A percentile compares a stretch with the other conserved stretches of the same genome.
phyloP scores from a whole-genome alignment of 2,113 vertebrate species.

The Caloenas nicobarica region DNA sequence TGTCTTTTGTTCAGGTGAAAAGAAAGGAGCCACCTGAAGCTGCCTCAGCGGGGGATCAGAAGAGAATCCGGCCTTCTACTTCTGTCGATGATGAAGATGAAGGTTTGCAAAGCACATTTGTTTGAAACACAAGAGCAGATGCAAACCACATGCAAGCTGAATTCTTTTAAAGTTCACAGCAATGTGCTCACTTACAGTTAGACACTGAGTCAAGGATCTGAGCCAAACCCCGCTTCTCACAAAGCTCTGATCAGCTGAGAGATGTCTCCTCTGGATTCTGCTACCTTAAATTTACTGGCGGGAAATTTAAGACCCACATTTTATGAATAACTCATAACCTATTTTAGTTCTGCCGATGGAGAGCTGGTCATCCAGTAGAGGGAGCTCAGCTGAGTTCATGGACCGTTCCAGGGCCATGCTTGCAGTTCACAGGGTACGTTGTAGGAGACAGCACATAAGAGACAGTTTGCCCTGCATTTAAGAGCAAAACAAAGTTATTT shows the following conservation, averaged over 20 bases:
- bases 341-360: background rate
- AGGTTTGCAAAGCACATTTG: constrained; percentile 76
- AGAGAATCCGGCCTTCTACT: constrained; percentile 90
- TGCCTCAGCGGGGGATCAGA: constrained; percentile 85
- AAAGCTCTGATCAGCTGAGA: constrained; percentile 6
- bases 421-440: background rate
- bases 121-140: constrained; percentile 23
- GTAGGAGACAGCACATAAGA: background rate
- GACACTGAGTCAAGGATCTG: constrained; percentile 1
- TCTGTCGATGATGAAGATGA: constrained; percentile 96
- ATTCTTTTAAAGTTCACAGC: constrained; percentile 41
- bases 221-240: background rate
- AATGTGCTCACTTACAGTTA: background rate
- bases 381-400: constrained; percentile 34
- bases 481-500: background rate
- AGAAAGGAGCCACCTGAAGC: constrained; percentile 95
- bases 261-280: background rate
- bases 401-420: background rate
- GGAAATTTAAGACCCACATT: background rate
- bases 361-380: constrained; percentile 30
- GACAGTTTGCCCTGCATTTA: background rate
- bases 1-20: constrained; percentile 85
- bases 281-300: background rate
- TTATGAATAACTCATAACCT: background rate
- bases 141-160: constrained; percentile 7